phyloP scores from a whole-genome alignment of 2,888 invertebrate genomes.

The Zaprionus obscuricornis region DNA sequence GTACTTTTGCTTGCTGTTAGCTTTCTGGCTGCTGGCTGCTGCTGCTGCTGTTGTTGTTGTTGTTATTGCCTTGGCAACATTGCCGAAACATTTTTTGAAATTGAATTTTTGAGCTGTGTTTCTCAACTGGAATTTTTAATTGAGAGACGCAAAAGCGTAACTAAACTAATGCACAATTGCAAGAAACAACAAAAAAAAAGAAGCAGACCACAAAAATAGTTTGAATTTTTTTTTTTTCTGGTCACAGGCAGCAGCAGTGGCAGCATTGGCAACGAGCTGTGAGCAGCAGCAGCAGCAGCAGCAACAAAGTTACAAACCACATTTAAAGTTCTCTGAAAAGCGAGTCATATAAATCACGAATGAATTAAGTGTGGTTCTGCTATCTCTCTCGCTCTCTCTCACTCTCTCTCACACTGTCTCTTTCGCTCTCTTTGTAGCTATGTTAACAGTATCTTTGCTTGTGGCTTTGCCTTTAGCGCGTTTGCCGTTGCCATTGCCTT shows the following conservation, averaged over 20 bases:
- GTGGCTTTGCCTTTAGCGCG: constrained; percentile 13
- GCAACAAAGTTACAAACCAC: constrained; percentile 51
- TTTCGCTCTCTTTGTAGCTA: not conserved
- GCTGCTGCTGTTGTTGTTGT: too few relatives aligned
- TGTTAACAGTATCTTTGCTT: too few relatives aligned
- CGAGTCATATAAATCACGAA: constrained; percentile 78
- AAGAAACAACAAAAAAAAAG: constrained; percentile 40
- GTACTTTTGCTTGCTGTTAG: too few relatives aligned
- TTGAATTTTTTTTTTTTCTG: constrained; percentile 39
- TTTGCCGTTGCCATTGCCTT: constrained; percentile 19
- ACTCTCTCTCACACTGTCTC: constrained; percentile 8
- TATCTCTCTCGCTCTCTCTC: constrained; percentile 22
- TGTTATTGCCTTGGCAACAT: too few relatives aligned
- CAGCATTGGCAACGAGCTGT: constrained; percentile 9
- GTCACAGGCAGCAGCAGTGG: not conserved
- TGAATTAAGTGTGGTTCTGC: constrained; percentile 73
- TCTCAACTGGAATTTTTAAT: constrained; percentile 74
- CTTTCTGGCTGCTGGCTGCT: too few relatives aligned
- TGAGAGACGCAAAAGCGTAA: constrained; percentile 52
- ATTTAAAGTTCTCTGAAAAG: constrained; percentile 69
- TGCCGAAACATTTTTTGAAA: constrained; percentile 63
- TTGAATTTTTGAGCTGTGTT: constrained; percentile 70
- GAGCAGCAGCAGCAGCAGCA: not conserved
- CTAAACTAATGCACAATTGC: constrained; percentile 46
- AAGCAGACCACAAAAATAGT: constrained; percentile 68